A percentile compares a stretch with the other conserved stretches of the same genome.
These are phyloP conservation scores for Coluber constrictor DNA, from an alignment of 2,797 vertebrate species.

Conservation along the genomic window DNA sequence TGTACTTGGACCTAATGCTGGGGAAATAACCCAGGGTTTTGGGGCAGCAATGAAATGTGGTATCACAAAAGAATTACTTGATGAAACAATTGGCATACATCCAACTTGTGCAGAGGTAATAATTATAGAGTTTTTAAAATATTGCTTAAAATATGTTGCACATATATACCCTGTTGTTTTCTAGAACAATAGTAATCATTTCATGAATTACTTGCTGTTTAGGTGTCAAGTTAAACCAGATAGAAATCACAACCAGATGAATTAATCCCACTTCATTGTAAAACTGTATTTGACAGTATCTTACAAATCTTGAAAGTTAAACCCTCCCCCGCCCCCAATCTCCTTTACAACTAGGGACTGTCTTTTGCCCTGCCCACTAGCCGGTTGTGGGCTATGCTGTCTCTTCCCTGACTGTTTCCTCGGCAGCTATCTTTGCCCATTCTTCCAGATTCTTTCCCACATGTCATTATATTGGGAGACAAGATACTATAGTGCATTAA, in stretches of 20 bases:
- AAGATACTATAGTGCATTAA: neutral
- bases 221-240: neutral
- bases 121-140: neutral
- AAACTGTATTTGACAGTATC: neutral
- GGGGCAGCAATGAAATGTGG: slow-evolving; percentile 93
- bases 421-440: neutral
- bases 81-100: slow-evolving; percentile 92
- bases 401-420: neutral
- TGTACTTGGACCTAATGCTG: slow-evolving; percentile 91
- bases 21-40: slow-evolving; percentile 94
- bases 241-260: neutral
- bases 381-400: neutral
- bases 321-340: neutral
- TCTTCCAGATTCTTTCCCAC: neutral
- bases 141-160: neutral
- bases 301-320: neutral
- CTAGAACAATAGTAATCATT: neutral
- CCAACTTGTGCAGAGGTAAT: slow-evolving; percentile 93
- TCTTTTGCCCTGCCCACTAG: neutral
- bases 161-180: neutral
- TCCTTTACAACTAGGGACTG: neutral
- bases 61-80: slow-evolving; percentile 86
- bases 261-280: neutral
- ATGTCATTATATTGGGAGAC: neutral
- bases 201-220: neutral